Base-by-base conservation (phyloP, 1,140 invertebrate genomes). In the Bradysia coprophila region DNA sequence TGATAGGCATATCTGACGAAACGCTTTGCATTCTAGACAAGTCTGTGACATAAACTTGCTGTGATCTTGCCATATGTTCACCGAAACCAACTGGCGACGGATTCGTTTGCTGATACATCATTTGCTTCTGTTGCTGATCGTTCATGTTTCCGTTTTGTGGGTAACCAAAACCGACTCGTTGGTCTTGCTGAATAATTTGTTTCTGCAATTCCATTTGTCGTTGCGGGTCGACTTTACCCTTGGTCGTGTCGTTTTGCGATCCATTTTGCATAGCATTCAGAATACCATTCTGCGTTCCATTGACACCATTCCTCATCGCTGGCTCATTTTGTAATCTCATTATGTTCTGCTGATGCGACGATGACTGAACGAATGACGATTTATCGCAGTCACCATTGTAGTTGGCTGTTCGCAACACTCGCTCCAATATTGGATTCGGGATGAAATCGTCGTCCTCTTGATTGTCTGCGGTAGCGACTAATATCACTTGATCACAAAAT, bases 401-500 rank as follows among this genome's bases (percentile, higher is more conserved):
- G 40, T 54, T 59, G 52, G 84, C 82, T 0, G 82, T 84, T 41
- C 83, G 69, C 4, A 91, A 58, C 0, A 92, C 86, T 45, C 85
- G 65, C 57, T 91, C 85, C 44, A 91, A 59, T 47, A 92, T 88
- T 11, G 87, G 87, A 65, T 91, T 91, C 0, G 87, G 86, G 54
- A 90, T 85, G 49, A 87, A 88, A 49, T 81, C 81, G 42, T 89
- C 84, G 42, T 86, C 81, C 58, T 89, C 86, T 48, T 87, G 80
- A 49, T 92, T 87, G 52, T 90, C 87, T 0, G 88, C 87, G 15
- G 85, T 89, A 3, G 87, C 85, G 13, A 92, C 88, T 22, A 92
- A 63, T 43, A 88, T 86, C 0, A 93, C 87, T 62, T 91, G 84
- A 56, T 93, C 87, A 51, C 87, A 91, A 59, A 93, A 93, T 0